A percentile compares a stretch with the other conserved stretches of the same genome.
phyloP scores from a whole-genome alignment of 2,888 invertebrate species.

The Argyra leucocephala region DNA sequence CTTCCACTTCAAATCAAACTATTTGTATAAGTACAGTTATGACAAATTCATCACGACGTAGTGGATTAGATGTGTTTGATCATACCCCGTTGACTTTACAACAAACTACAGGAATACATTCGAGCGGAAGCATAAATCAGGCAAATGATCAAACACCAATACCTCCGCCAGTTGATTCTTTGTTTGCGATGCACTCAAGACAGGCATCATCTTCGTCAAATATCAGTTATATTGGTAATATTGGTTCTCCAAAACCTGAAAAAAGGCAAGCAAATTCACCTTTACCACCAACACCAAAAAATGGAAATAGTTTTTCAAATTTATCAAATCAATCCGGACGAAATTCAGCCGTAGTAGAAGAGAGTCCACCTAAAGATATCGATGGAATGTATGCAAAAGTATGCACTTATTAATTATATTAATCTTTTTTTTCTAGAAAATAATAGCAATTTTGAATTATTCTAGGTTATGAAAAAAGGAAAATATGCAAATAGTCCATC shows the following conservation, averaged over 20 bases:
- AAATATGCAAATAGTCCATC: slow-evolving; percentile 40
- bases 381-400: slow-evolving; percentile 89
- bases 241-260: slow-evolving; percentile 82
- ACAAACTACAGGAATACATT: slow-evolving; percentile 9
- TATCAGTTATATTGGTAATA: slow-evolving; percentile 59
- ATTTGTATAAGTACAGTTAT: slow-evolving; percentile 18
- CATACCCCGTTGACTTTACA: neutral
- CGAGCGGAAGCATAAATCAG: slow-evolving; percentile 17
- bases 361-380: slow-evolving; percentile 57
- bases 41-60: neutral
- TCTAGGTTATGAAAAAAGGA: slow-evolving; percentile 43
- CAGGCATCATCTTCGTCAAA: slow-evolving; percentile 64
- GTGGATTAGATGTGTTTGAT: neutral
- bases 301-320: slow-evolving; percentile 31
- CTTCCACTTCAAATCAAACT: slow-evolving; percentile 18
- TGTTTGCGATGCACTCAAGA: slow-evolving; percentile 52
- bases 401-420: neutral
- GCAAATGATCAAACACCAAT: slow-evolving; percentile 28
- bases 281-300: slow-evolving; percentile 65
- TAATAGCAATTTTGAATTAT: slow-evolving; percentile 4
- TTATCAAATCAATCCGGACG: slow-evolving; percentile 32
- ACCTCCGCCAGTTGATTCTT: slow-evolving; percentile 54
- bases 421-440: slow-evolving; percentile 5
- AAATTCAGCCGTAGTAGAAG: slow-evolving; percentile 42
- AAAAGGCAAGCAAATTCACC: slow-evolving; percentile 85